Base-by-base conservation (phyloP, 2,888 invertebrate genomes). In the Microchrysa polita region DNA sequence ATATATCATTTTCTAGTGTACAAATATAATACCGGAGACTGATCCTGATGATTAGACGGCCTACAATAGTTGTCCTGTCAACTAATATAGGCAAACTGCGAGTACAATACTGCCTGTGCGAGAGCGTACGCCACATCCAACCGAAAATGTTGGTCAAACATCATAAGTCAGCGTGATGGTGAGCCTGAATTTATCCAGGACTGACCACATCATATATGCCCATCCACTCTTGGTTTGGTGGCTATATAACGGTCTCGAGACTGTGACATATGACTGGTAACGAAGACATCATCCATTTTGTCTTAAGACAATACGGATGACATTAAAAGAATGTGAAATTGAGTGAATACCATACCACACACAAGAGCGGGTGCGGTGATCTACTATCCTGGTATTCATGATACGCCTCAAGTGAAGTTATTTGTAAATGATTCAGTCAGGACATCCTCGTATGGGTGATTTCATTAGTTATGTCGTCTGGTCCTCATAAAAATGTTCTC, bases 401-500 rank as follows among this genome's bases (percentile, higher is more conserved):
- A 55, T n/a, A 40, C 23, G 34, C 40, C 40, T 57, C 5, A 57
- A 53, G 55, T 55, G 69, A 69, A 69, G 55, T 69, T 55, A 69
- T 69, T 69, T 69, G 69, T 69, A 69, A 55, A 55, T 69, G 69
- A 69, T 69, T 69, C 55, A 57, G 57, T 69, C n/a, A 16, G 55
- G 57, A n/a, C n/a, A 48, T n/a, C 48, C 16, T n/a, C n/a, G n/a
- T 4, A 57, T 40, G 55, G 27, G 34, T 53, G 53, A 53, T 53
- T 67, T n/a, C 53, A 27, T 27, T 67, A n/a, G 42, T 18, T 57
- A 55, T 69, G n/a, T n/a, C n/a, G n/a, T n/a, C n/a, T n/a, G n/a
- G n/a, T n/a, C n/a, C n/a, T n/a, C n/a, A n/a, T n/a, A n/a, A n/a
- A n/a, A n/a, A n/a, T n/a, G n/a, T 34, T 55, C 40, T 69, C 55